phyloP scores from a whole-genome alignment of 1,140 invertebrate genomes.

The Brachionus rotundiformis region DNA sequence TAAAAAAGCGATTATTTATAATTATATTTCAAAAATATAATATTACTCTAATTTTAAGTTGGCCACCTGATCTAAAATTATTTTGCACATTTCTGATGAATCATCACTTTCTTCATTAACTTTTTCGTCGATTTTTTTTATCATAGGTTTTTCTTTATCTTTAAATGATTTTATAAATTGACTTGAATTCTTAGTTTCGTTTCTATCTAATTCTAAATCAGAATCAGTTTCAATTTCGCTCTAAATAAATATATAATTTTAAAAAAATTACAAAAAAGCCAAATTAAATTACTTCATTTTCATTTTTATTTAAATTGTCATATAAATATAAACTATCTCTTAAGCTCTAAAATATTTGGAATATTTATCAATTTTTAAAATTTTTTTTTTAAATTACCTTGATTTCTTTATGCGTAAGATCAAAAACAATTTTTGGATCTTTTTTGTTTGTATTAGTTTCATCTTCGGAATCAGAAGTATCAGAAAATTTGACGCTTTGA shows the following conservation, averaged over 20 bases:
- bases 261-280: neutral
- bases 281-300: neutral
- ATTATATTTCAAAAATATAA: too few relatives aligned
- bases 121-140: constrained; percentile 9
- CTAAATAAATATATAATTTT: neutral
- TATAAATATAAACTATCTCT: neutral
- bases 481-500: constrained; percentile 36
- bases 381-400: neutral
- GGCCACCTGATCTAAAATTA: neutral
- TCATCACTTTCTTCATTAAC: neutral
- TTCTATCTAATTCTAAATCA: neutral
- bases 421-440: neutral
- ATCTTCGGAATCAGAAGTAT: neutral
- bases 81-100: neutral
- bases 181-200: neutral
- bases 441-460: neutral
- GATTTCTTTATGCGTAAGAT: neutral
- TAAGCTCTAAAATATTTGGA: neutral
- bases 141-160: neutral
- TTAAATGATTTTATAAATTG: constrained; percentile 1
- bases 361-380: neutral
- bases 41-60: constrained; percentile 31
- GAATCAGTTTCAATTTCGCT: constrained; percentile 1
- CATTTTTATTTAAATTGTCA: neutral
- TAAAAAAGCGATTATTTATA: too few relatives aligned